phyloP scores from a whole-genome alignment of 2,888 invertebrate genomes.

The Nycteola revayana region DNA sequence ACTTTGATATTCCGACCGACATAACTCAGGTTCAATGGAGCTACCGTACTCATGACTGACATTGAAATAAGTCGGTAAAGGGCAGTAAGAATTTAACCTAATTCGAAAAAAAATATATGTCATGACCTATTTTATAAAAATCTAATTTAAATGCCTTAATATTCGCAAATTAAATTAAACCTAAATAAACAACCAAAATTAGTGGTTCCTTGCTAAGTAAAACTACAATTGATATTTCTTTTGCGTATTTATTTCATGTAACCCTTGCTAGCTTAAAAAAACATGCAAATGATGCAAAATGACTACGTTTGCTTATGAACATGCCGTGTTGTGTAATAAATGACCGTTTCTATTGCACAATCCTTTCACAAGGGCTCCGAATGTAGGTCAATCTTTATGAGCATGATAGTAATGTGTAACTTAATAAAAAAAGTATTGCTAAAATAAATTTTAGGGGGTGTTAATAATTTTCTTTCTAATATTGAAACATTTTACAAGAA shows the following conservation, averaged over 20 bases:
- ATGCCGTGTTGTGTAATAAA: conserved; percentile 78
- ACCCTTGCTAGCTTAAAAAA: conserved; percentile 43
- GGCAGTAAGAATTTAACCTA: conserved; percentile 77
- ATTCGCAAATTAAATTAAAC: too few species aligned
- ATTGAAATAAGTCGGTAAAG: conserved; percentile 82
- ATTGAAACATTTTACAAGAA: too few species aligned
- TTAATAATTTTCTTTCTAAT: too few species aligned
- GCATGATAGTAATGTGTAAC: conserved; percentile 56
- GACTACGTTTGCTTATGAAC: conserved; percentile 74
- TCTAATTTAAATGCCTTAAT: conserved; percentile 8
- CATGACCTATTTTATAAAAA: conserved; percentile 59
- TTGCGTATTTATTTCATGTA: conserved; percentile 36
- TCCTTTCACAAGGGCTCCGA: conserved; percentile 82
- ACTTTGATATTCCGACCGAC: conserved; percentile 89
- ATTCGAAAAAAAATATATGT: conserved; percentile 63
- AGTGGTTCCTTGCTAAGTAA: too few species aligned
- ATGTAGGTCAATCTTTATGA: conserved; percentile 80
- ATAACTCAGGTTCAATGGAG: conserved; percentile 87
- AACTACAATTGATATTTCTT: conserved; percentile 39
- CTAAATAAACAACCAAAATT: too few species aligned
- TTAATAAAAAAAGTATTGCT: conserved; percentile 16
- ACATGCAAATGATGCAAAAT: conserved; percentile 68
- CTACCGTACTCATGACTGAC: conserved; percentile 85
- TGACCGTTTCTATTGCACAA: conserved; percentile 82
- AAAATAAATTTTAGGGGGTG: neutral